These are phyloP conservation scores for Drosophila stalkeri DNA, from an alignment of 2,888 invertebrate species.

Conservation along the genomic window DNA sequence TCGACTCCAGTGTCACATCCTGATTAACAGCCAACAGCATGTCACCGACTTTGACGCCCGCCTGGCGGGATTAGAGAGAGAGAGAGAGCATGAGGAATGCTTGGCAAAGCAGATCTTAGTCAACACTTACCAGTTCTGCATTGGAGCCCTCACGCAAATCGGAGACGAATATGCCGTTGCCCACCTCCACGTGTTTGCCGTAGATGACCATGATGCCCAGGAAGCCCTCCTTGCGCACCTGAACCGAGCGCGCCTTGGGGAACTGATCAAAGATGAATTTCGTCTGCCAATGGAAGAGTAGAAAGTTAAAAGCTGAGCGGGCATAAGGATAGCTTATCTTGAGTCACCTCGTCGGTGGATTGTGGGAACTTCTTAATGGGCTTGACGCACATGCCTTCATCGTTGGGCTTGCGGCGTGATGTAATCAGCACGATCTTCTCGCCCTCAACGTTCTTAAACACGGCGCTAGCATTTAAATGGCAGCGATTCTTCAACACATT, in stretches of 20 bases:
- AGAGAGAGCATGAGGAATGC: conserved; percentile 50
- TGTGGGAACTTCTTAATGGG: conserved; percentile 94
- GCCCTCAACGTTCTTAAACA: conserved; percentile 95
- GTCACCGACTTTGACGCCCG: conserved; percentile 97
- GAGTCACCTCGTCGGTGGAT: conserved; percentile 91
- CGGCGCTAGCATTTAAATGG: conserved; percentile 97
- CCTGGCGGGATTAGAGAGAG: conserved; percentile 87
- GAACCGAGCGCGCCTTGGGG: conserved; percentile 89
- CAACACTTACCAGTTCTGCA: conserved; percentile 90
- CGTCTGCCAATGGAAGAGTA: conserved; percentile 60
- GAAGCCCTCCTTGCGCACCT: conserved; percentile 91
- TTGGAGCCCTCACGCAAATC: conserved; percentile 96
- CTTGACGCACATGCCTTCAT: conserved; percentile 93
- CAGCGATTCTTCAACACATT: conserved; percentile 96
- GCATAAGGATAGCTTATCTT: no score
- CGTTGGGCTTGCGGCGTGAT: conserved; percentile 81
- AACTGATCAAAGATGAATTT: conserved; percentile 83
- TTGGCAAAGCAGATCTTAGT: no score
- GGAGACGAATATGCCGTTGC: conserved; percentile 96
- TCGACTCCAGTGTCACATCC: conserved; percentile 94
- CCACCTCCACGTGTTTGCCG: conserved; percentile 95
- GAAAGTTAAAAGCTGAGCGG: neutral
- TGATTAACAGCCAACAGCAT: conserved; percentile 98
- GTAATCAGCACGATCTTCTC: conserved; percentile 92
- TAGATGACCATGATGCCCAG: conserved; percentile 98